A percentile compares a stretch with the other conserved stretches of the same genome.
These are phyloP conservation scores for Aricia artaxerxes DNA, from an alignment of 2,888 invertebrate genomes.

Conservation along the genomic window DNA sequence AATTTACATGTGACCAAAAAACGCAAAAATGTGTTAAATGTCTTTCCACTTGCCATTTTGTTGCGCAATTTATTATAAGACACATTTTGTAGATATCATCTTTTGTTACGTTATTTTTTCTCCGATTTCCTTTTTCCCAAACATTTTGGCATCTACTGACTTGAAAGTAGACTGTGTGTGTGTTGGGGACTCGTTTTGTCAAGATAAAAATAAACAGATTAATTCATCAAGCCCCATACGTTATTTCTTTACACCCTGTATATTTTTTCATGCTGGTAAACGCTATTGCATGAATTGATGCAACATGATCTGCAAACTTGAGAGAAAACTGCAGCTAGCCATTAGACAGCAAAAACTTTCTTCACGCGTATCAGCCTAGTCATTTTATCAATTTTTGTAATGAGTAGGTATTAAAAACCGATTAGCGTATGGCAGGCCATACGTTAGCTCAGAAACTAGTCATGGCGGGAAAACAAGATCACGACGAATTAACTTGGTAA, in stretches of 20 bases:
- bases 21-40: not conserved
- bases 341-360: conserved; percentile 26
- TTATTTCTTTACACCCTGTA: not conserved
- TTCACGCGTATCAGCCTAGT: conserved; percentile 9
- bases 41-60: not conserved
- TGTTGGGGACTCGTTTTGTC: too few relatives aligned
- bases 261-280: not conserved
- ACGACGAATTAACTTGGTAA: not conserved
- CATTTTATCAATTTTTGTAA: conserved; percentile 5
- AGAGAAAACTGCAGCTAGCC: conserved; percentile 25
- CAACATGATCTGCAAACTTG: conserved; percentile 23
- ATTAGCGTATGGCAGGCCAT: not conserved
- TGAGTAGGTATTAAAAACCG: conserved; percentile 6
- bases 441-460: not conserved
- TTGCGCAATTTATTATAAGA: too few relatives aligned
- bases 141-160: too few relatives aligned
- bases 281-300: conserved; percentile 5
- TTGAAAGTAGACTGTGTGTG: too few relatives aligned
- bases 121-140: too few relatives aligned
- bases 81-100: too few relatives aligned
- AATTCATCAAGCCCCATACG: not conserved
- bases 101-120: too few relatives aligned
- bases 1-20: not conserved
- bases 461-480: not conserved
- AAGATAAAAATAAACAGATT: too few relatives aligned